Evolutionary conservation across 2,797 vertebrate species (phyloP), one percentile per base, ranked within the genome.

Genomic region (Esox masquinongy): DNA sequence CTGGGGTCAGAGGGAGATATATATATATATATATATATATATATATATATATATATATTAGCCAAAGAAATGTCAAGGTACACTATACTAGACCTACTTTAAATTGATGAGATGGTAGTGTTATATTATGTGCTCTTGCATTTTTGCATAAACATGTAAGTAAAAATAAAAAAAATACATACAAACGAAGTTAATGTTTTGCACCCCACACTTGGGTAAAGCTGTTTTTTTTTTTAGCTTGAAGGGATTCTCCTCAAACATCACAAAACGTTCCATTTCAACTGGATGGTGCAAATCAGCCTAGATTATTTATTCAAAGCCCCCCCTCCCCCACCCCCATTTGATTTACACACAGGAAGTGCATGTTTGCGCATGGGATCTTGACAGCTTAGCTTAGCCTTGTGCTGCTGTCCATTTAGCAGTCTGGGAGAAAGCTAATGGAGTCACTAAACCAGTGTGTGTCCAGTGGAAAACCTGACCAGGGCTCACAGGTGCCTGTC

Each of bases 401-500:
- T 90, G 85, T 84, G 76, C 87, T 86, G 77, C 76, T 91, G 88
- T 90, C 88, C 66, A 79, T 87, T 90, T 88, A 85, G 85, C 74
- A 22, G 31, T 19, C 64, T 67, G 26, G 56, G n/a, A 84, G 89
- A 87, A 75, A 85, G 85, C 89, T 91, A 92, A 93, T 91, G 90
- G 90, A 89, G 88, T 91, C 88, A 91, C 85, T 70, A 81, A 80
- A 89, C 77, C 92, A 92, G 94, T 91, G 64, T 92, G 92, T 81
- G 90, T 91, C 88, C 87, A 61, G 89, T 80, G 81, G 80, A 76
- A 22, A 88, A 92, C 84, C 89, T 70, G 85, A 79, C 83, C 80
- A 80, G 87, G 92, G 94, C 94, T 93, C 91, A 92, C 94, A 94
- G 94, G 94, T 94, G 90, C 91, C 94, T 93, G 94, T 95, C 85